These are phyloP conservation scores for Lepidonotus clava DNA, from an alignment of 2,888 invertebrate genomes.

Conservation along the genomic window DNA sequence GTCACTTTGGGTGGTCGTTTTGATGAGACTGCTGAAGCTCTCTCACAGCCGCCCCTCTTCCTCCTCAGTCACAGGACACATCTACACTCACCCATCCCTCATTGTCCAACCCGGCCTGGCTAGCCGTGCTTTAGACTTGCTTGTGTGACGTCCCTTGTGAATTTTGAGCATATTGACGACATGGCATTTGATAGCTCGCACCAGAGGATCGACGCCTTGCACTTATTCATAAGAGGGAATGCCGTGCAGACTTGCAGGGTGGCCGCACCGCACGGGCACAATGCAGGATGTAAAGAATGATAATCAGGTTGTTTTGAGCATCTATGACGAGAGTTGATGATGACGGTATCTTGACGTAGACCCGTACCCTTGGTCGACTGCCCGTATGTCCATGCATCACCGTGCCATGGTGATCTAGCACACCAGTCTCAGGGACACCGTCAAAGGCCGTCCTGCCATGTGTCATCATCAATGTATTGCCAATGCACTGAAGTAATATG, in stretches of 20 bases:
- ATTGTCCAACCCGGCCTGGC: neutral
- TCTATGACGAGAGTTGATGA: neutral
- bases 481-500: neutral
- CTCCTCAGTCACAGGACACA: neutral
- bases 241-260: too few relatives aligned
- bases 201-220: too few relatives aligned
- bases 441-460: too few relatives aligned
- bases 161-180: constrained; percentile 38
- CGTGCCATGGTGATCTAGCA: too few relatives aligned
- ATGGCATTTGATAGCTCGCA: too few relatives aligned
- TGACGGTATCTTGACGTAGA: neutral
- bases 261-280: too few relatives aligned
- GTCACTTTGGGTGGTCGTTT: too few relatives aligned
- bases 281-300: too few relatives aligned
- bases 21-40: neutral
- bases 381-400: neutral
- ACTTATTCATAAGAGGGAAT: too few relatives aligned
- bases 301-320: constrained; percentile 14
- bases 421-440: too few relatives aligned
- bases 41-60: neutral
- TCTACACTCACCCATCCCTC: too few relatives aligned
- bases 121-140: neutral
- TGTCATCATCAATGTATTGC: neutral
- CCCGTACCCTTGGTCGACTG: neutral
- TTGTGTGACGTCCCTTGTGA: constrained; percentile 19